phyloP scores from a whole-genome alignment of 1,140 invertebrate genomes.

The Paraescarpia echinospica region DNA sequence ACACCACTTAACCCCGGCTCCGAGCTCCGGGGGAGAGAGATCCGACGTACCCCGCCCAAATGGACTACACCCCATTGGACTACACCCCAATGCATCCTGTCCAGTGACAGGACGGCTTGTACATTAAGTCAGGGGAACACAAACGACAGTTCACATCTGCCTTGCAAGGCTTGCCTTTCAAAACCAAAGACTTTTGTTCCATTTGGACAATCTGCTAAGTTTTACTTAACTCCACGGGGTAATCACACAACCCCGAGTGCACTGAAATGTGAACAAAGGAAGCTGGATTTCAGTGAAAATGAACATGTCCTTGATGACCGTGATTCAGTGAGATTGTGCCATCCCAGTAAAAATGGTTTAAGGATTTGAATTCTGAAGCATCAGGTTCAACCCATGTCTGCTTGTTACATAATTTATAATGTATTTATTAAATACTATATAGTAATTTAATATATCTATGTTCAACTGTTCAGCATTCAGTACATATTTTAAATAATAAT shows the following conservation, averaged over 20 bases:
- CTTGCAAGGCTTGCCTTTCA: neutral
- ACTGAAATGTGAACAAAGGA: neutral
- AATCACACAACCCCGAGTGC: neutral
- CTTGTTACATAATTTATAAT: neutral
- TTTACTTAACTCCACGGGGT: neutral
- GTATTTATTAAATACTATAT: neutral
- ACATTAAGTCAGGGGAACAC: neutral
- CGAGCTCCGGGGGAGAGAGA: neutral
- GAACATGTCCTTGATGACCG: neutral
- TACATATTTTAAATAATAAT: too few species aligned
- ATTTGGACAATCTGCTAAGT: neutral
- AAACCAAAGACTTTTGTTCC: neutral
- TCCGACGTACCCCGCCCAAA: neutral
- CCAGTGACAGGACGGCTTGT: neutral
- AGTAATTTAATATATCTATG: too few species aligned
- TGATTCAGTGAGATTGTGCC: neutral
- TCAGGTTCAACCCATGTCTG: neutral
- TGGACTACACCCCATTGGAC: neutral
- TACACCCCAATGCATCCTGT: too few species aligned
- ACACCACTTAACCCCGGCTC: neutral
- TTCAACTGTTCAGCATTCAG: too few species aligned
- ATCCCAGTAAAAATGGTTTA: neutral
- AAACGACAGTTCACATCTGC: neutral
- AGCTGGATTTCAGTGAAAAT: neutral
- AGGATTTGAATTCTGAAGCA: neutral